phyloP scores from a whole-genome alignment of 2,113 vertebrate species.

The Ailuropoda melanoleuca region DNA sequence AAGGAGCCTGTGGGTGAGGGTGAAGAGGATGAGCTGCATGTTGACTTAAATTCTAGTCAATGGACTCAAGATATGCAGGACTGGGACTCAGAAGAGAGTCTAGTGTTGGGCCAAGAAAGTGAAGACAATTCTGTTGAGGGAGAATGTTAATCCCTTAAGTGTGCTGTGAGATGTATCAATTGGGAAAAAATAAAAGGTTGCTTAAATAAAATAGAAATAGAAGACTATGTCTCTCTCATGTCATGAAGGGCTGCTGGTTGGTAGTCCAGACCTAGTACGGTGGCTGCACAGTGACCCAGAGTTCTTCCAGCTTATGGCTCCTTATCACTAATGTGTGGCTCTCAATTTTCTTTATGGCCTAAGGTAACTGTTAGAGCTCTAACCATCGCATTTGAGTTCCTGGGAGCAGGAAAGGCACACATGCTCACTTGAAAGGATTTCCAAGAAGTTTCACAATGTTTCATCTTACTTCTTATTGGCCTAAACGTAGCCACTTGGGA shows the following conservation, averaged over 20 bases:
- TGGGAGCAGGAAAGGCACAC: background rate
- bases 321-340: background rate
- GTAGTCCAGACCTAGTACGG: background rate
- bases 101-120: background rate
- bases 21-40: background rate
- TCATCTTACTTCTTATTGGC: background rate
- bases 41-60: background rate
- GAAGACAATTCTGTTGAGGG: background rate
- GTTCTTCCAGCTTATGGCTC: background rate
- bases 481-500: background rate
- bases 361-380: background rate
- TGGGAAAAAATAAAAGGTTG: background rate
- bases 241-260: background rate
- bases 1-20: background rate
- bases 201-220: background rate
- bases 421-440: background rate
- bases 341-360: background rate
- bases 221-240: background rate
- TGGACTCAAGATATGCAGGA: background rate
- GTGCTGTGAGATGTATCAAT: background rate
- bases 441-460: background rate
- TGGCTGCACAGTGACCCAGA: background rate
- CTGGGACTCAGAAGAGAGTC: background rate
- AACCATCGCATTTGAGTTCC: background rate
- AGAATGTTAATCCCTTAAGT: background rate